phyloP scores from a whole-genome alignment of 1,140 invertebrate genomes.

The Drosophila ogumai region DNA sequence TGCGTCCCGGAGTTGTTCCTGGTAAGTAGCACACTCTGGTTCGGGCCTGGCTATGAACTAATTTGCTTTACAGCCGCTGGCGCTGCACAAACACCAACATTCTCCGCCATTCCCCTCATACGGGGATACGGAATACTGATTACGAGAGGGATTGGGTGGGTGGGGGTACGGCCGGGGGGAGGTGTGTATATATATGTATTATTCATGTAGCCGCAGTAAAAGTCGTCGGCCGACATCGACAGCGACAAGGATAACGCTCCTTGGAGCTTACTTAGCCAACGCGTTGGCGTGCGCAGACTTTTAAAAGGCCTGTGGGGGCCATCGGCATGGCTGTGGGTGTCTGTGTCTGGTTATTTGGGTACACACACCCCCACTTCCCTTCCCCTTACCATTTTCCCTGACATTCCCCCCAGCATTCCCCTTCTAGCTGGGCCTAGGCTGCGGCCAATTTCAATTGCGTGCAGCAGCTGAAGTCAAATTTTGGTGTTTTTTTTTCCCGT shows the following conservation, averaged over 20 bases:
- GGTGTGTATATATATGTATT: conserved; percentile 54
- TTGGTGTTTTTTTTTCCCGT: background rate
- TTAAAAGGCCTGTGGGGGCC: conserved; percentile 56
- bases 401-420: background rate
- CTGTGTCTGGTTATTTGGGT: conserved; percentile 17
- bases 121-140: conserved; percentile 3
- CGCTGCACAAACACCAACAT: conserved; percentile 47
- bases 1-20: background rate
- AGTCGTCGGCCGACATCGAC: conserved; percentile 62
- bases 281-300: conserved; percentile 79
- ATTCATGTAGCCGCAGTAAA: conserved; percentile 78
- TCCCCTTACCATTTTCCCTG: background rate
- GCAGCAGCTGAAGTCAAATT: conserved; percentile 28
- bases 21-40: conserved; percentile 63
- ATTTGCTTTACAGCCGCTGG: conserved; percentile 70
- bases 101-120: conserved; percentile 3
- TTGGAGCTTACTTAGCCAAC: conserved; percentile 63
- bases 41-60: conserved; percentile 68
- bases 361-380: background rate
- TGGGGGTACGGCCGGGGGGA: background rate
- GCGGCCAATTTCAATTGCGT: conserved; percentile 48
- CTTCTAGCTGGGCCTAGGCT: background rate
- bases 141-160: background rate
- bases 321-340: conserved; percentile 12
- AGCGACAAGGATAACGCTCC: conserved; percentile 59